A percentile compares a stretch with the other conserved stretches of the same genome.
Conservation (phyloP, 2,113 vertebrate species). For the Butorides virescens region DNA sequence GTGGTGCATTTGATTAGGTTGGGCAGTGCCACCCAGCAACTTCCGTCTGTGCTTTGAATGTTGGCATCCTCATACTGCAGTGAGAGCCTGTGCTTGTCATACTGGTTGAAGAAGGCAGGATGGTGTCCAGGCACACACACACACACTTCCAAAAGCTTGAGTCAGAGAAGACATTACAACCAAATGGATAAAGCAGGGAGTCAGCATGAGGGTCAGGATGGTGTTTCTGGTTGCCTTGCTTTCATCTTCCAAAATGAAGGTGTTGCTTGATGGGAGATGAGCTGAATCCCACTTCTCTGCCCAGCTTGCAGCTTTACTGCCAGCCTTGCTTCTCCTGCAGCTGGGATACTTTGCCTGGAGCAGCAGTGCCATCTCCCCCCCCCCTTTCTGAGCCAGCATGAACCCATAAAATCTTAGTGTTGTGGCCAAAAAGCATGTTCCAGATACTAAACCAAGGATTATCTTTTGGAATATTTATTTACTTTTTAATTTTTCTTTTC, state of each 20-base stretch:
- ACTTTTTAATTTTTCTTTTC: background rate
- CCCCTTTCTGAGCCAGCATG: background rate
- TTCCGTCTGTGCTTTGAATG: background rate
- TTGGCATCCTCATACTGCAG: background rate
- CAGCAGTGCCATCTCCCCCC: background rate
- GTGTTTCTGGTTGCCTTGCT: background rate
- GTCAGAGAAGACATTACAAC: background rate
- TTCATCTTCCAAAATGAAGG: background rate
- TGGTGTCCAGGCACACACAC: background rate
- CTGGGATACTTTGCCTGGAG: background rate
- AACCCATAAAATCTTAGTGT: background rate
- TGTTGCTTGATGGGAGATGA: background rate
- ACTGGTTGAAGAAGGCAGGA: background rate
- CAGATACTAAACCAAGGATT: background rate
- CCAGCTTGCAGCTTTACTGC: background rate
- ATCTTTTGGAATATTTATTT: background rate
- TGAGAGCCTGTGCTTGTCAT: rapidly evolving
- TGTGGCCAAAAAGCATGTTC: background rate
- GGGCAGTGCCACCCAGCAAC: background rate
- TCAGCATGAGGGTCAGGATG: background rate
- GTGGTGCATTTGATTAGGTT: background rate
- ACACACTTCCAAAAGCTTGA: background rate
- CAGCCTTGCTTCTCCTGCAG: background rate
- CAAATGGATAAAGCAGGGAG: background rate
- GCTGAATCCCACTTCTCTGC: background rate